Percentiles rank a stretch among this genome's conserved stretches.
Conservation (phyloP, 2,113 vertebrate species). For the Syngnathus floridae region DNA sequence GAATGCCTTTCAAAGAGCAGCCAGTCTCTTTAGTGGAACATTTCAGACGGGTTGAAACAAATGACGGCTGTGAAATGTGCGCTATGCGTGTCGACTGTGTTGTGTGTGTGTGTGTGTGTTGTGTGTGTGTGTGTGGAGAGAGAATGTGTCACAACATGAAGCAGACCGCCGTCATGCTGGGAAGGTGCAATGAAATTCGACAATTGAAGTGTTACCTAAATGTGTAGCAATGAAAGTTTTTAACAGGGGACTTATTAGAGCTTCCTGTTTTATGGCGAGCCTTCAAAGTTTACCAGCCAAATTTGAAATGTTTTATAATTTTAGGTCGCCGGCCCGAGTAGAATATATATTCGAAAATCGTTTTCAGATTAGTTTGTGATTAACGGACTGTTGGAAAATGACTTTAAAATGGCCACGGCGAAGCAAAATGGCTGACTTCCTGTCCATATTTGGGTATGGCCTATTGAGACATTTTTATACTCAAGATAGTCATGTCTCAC, state of each 20-base stretch:
- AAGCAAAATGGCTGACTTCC: not conserved
- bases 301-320: not conserved
- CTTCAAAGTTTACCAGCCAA: not conserved
- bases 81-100: not conserved
- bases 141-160: not conserved
- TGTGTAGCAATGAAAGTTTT: not conserved
- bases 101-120: not conserved
- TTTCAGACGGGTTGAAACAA: constrained; percentile 2
- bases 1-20: constrained; percentile 31
- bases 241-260: not conserved
- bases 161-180: not conserved
- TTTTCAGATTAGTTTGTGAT: not conserved
- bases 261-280: not conserved
- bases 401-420: not conserved
- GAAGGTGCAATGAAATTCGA: not conserved
- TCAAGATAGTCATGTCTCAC: too few species aligned
- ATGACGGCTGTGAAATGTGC: not conserved
- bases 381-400: not conserved
- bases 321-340: not conserved
- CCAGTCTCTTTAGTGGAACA: not conserved
- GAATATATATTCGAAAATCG: not conserved
- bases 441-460: not conserved
- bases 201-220: not conserved
- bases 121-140: not conserved
- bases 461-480: not conserved